Conservation (phyloP, 2,113 vertebrate species). For the Sapayoa aenigma region DNA sequence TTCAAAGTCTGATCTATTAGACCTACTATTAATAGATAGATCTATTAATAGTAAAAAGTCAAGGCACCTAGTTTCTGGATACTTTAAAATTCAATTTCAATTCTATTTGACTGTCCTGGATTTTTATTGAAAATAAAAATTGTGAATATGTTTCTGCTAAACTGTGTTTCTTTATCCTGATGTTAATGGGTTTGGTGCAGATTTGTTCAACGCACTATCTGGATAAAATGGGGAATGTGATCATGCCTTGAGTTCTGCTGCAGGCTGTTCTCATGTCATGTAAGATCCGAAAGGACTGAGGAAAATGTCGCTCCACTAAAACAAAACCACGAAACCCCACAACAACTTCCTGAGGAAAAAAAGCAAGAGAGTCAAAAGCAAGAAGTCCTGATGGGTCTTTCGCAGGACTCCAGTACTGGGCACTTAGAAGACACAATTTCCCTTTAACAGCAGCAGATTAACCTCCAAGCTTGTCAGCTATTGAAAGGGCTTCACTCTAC, state of each 20-base stretch:
- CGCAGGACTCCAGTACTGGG: neutral
- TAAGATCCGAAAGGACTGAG: neutral
- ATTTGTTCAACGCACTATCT: neutral
- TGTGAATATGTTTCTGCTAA: neutral
- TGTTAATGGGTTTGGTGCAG: neutral
- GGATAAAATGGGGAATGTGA: neutral
- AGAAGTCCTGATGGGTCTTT: neutral
- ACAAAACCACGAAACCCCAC: neutral
- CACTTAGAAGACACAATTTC: neutral
- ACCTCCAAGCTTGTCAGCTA: neutral
- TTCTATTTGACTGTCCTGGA: neutral
- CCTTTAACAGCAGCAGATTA: neutral
- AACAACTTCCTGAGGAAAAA: neutral
- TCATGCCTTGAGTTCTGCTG: neutral
- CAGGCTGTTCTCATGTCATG: neutral
- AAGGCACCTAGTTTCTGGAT: neutral
- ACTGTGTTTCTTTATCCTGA: neutral
- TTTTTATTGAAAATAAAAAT: neutral
- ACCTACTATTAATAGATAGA: too few relatives aligned
- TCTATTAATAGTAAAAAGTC: neutral
- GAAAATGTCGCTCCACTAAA: neutral
- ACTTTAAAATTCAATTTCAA: constrained; percentile 2
- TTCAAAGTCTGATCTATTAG: neutral
- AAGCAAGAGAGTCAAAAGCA: neutral
- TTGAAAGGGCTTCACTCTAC: neutral